Evolutionary conservation across 2,888 invertebrate genomes (phyloP).

Genomic region (Acronicta psi): DNA sequence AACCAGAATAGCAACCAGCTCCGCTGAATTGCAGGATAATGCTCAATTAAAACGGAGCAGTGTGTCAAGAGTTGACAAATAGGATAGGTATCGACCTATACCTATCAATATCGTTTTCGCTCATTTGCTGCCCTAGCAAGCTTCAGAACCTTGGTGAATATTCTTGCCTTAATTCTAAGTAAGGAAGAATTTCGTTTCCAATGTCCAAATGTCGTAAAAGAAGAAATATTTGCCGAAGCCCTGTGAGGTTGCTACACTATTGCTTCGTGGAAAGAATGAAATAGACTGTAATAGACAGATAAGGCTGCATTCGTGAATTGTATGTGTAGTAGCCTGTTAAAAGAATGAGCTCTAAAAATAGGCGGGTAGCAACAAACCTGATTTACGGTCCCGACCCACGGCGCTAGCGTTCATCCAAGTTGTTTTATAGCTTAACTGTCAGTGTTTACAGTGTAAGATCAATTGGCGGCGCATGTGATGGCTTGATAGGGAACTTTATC

Average conservation of each 20-base stretch:
- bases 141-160: too few species aligned
- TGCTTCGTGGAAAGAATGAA: constrained; percentile 11
- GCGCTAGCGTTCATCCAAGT: constrained; percentile 48
- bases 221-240: too few species aligned
- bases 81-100: too few species aligned
- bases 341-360: constrained; percentile 72
- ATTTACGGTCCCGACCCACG: constrained; percentile 66
- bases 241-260: not conserved
- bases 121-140: not conserved
- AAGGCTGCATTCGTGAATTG: constrained; percentile 49
- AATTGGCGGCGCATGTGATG: constrained; percentile 47
- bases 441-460: constrained; percentile 56
- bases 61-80: too few species aligned
- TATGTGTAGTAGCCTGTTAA: constrained; percentile 58
- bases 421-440: constrained; percentile 61
- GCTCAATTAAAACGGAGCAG: too few species aligned
- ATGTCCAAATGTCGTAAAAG: too few species aligned
- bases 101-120: too few species aligned
- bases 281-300: constrained; percentile 33
- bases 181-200: too few species aligned
- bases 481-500: constrained; percentile 39
- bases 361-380: constrained; percentile 72
- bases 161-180: too few species aligned
- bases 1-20: too few species aligned
- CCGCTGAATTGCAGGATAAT: too few species aligned